These are phyloP conservation scores for Drosophila peninsularis DNA, from an alignment of 2,888 invertebrate species.

Conservation along the genomic window DNA sequence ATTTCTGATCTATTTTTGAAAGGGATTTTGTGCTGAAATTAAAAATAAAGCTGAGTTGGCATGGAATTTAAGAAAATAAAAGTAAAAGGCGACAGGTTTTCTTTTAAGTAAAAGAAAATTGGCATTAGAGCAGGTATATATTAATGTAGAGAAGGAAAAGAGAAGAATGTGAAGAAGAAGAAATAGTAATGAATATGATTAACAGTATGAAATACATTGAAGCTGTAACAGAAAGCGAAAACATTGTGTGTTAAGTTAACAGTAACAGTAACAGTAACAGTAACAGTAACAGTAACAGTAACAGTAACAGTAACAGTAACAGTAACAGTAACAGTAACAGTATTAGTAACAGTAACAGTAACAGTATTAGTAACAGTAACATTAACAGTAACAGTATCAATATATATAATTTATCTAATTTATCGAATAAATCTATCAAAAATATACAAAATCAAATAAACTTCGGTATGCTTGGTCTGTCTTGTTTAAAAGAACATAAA, in stretches of 20 bases:
- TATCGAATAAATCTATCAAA: not conserved
- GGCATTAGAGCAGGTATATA: too few species aligned
- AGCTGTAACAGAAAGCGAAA: too few species aligned
- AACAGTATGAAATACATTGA: too few species aligned
- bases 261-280: too few species aligned
- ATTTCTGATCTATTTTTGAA: conserved; percentile 6
- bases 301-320: too few species aligned
- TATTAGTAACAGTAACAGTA: too few species aligned
- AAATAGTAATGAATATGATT: not conserved
- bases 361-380: too few species aligned
- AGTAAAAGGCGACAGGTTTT: not conserved
- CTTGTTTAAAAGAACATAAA: conserved; percentile 6
- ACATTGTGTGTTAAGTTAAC: too few species aligned
- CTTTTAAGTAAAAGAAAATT: not conserved
- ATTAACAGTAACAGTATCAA: too few species aligned
- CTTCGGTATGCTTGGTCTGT: not conserved
- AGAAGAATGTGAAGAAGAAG: not conserved
- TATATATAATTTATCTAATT: too few species aligned
- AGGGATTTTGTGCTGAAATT: conserved; percentile 6
- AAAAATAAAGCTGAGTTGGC: not conserved
- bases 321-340: too few species aligned
- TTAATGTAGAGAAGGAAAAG: not conserved
- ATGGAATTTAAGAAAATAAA: conserved; percentile 2
- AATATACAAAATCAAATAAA: not conserved
- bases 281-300: too few species aligned